A percentile compares a stretch with the other conserved stretches of the same genome.
These are phyloP conservation scores for Sebastes matsubarae DNA, from an alignment of 2,797 vertebrate genomes.

Conservation along the genomic window DNA sequence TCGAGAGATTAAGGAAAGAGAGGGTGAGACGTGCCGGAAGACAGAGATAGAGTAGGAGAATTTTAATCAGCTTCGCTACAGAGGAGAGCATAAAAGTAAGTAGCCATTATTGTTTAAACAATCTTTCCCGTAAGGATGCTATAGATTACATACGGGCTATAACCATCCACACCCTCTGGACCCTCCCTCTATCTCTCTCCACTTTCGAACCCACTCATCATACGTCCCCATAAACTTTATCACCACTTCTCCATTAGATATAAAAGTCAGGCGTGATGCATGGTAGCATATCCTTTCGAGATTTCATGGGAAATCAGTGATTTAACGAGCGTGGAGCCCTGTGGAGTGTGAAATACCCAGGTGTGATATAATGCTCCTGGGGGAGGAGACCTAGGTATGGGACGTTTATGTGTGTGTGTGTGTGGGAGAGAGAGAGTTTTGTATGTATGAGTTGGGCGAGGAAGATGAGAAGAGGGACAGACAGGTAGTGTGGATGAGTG, in stretches of 20 bases:
- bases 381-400: slow-evolving; percentile 23
- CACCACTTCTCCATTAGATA: slow-evolving; percentile 32
- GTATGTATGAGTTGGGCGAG: not conserved
- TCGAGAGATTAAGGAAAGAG: not conserved
- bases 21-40: not conserved
- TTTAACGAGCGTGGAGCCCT: slow-evolving; percentile 52
- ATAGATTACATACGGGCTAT: not conserved
- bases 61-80: not conserved
- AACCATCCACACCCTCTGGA: not conserved
- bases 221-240: slow-evolving; percentile 30
- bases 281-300: slow-evolving; percentile 27
- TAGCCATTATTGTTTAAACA: not conserved
- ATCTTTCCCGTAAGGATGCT: not conserved
- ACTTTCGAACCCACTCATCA: slow-evolving; percentile 16
- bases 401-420: not conserved
- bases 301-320: slow-evolving; percentile 57
- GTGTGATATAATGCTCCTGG: slow-evolving; percentile 53
- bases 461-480: not conserved
- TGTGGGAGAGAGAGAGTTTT: not conserved
- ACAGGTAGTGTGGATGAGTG: not conserved
- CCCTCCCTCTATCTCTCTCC: not conserved
- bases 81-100: not conserved
- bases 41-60: not conserved
- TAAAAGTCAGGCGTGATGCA: slow-evolving; percentile 43
- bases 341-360: slow-evolving; percentile 65